Evolutionary conservation across 2,113 vertebrate genomes (phyloP).

Genomic region (Oenanthe melanoleuca): DNA sequence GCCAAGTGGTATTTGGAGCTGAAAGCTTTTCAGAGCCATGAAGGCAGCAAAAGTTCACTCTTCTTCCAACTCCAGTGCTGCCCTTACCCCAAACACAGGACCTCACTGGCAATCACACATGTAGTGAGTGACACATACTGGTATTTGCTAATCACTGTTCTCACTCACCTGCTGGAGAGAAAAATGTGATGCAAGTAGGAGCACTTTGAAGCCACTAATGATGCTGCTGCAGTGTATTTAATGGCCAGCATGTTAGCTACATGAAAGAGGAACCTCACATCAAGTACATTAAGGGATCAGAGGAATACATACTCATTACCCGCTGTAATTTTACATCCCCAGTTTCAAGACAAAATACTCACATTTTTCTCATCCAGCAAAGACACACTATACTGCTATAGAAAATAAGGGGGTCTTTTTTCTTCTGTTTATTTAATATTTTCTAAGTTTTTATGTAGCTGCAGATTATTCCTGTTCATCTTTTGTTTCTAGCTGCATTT

Average conservation of each 20-base stretch:
- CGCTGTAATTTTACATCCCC: constrained; percentile 53
- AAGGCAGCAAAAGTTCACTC: neutral
- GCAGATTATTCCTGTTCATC: neutral
- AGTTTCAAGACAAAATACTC: constrained; percentile 45
- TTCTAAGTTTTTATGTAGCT: neutral
- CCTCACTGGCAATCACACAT: neutral
- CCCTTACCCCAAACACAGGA: neutral
- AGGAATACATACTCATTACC: constrained; percentile 65
- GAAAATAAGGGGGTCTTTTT: constrained; percentile 24
- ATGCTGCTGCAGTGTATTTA: constrained; percentile 61
- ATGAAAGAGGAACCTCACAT: constrained; percentile 67
- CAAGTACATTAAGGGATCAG: constrained; percentile 70
- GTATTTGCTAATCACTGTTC: constrained; percentile 27
- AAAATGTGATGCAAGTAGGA: constrained; percentile 49
- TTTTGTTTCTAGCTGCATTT: neutral
- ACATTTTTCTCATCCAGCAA: constrained; percentile 39
- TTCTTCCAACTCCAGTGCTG: neutral
- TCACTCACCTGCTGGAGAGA: constrained; percentile 46
- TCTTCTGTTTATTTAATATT: constrained; percentile 9
- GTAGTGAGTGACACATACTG: neutral
- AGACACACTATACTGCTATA: neutral
- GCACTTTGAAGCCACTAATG: constrained; percentile 67
- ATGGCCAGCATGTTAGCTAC: constrained; percentile 54
- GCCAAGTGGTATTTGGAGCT: neutral
- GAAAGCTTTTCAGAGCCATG: neutral